Evolutionary conservation across 2,113 vertebrate species (phyloP), one percentile per base, ranked within the genome.

Genomic region (Nibea albiflora): DNA sequence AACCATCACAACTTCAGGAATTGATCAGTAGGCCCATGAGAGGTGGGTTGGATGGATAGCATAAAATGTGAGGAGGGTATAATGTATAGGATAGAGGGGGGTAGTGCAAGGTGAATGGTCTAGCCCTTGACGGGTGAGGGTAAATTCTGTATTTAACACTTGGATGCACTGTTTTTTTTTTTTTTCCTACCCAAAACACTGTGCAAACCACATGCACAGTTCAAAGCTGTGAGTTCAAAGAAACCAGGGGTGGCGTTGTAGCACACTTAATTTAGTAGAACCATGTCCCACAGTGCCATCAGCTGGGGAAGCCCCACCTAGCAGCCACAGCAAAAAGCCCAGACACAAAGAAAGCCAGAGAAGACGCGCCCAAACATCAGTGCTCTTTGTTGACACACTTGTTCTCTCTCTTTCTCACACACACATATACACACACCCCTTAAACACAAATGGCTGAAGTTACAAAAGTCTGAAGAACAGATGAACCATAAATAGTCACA

Each of bases 51-150:
- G 81, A 86, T 85, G 75, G 81, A 77, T n/a, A 74, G 68, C 66
- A 77, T 49, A 68, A 68, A 79, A 75, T 2, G 42, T 31, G 52
- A 31, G 65, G 49, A 67, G 11, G 71, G 66, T n/a, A n/a, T n/a
- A n/a, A n/a, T n/a, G 31, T 42, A 8, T 4, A 58, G 63, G 71
- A 78, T 50, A 81, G 71, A 72, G 54, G 62, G 62, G 78, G 65
- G 79, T 85, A 84, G 88, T 89, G 77, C 84, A 85, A 81, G 75
- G 81, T 79, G 57, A 89, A 90, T 85, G 78, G 63, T 87, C 47
- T 92, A 93, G 92, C 92, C 92, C 93, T 94, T 93, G 28, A 85
- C 39, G 73, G 86, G 73, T 90, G 87, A 84, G 60, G 73, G 70
- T 86, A 84, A 82, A 83, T 81, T 83, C 67, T 80, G 76, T 79